Percentiles rank a stretch among this genome's conserved stretches.
These are phyloP conservation scores for Psephotus haematonotus DNA, from an alignment of 2,113 vertebrate species.

Conservation along the genomic window DNA sequence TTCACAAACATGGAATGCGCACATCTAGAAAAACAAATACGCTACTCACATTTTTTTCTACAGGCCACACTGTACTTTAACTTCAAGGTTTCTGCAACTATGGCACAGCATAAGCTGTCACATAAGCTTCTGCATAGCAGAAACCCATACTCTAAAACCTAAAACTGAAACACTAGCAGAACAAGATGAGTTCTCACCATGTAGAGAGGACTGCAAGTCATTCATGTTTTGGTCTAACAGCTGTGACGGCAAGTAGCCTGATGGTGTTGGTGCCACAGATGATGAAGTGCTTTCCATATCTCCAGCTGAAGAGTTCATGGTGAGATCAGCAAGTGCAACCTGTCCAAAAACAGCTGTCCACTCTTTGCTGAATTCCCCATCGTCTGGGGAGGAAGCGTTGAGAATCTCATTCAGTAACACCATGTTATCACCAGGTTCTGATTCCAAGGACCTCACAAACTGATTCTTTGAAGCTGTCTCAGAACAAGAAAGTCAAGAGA, in stretches of 20 bases:
- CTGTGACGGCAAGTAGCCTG: slow-evolving; percentile 91
- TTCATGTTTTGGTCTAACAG: slow-evolving; percentile 91
- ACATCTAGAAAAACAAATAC: neutral
- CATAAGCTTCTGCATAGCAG: neutral
- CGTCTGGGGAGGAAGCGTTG: slow-evolving; percentile 82
- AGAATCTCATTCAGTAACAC: slow-evolving; percentile 89
- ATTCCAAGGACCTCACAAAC: slow-evolving; percentile 61
- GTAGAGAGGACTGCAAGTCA: slow-evolving; percentile 78
- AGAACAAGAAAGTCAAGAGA: neutral
- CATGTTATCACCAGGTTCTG: slow-evolving; percentile 78
- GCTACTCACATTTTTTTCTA: neutral
- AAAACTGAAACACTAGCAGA: neutral
- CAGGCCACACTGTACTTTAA: neutral
- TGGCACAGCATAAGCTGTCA: neutral
- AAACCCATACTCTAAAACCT: neutral
- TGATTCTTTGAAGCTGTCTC: slow-evolving; percentile 70
- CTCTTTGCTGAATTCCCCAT: slow-evolving; percentile 85
- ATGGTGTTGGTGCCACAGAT: neutral
- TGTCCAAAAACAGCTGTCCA: slow-evolving; percentile 91
- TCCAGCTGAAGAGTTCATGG: neutral
- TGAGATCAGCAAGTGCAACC: slow-evolving; percentile 28
- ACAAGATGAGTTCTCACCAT: slow-evolving; percentile 68
- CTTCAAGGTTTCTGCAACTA: neutral
- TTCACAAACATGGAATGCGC: neutral
- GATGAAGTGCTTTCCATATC: slow-evolving; percentile 70